These are phyloP conservation scores for Lithobius niger DNA, from an alignment of 1,140 invertebrate genomes.

Conservation along the genomic window DNA sequence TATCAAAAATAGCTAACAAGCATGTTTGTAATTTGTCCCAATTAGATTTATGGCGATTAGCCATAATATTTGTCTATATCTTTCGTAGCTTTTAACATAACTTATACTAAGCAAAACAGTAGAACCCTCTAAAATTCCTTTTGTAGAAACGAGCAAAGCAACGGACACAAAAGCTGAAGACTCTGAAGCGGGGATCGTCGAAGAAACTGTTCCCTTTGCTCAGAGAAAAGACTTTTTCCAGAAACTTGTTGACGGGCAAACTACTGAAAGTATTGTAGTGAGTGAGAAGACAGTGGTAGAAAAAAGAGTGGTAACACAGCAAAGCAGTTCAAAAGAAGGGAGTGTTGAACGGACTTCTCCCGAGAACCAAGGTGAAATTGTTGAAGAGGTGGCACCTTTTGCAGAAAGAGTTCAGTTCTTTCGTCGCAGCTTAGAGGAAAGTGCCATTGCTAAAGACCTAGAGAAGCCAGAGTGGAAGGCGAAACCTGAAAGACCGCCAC, in stretches of 20 bases:
- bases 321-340: too few relatives aligned
- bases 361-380: not conserved
- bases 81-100: too few relatives aligned
- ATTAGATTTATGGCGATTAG: too few relatives aligned
- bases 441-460: not conserved
- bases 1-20: too few relatives aligned
- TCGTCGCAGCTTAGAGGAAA: constrained; percentile 2
- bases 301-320: not conserved
- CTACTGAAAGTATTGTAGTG: not conserved
- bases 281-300: not conserved
- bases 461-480: not conserved
- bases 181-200: not conserved
- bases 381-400: constrained; percentile 4
- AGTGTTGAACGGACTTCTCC: not conserved
- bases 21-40: too few relatives aligned
- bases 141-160: not conserved
- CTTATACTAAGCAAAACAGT: not conserved
- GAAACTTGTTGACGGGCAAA: not conserved
- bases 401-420: constrained; percentile 4
- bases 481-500: too few relatives aligned
- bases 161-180: not conserved
- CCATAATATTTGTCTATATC: too few relatives aligned
- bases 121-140: not conserved
- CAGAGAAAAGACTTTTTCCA: constrained; percentile 10
- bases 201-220: constrained; percentile 7